These are phyloP conservation scores for Phyllostomus discolor DNA, from an alignment of 2,113 vertebrate genomes.

Conservation along the genomic window DNA sequence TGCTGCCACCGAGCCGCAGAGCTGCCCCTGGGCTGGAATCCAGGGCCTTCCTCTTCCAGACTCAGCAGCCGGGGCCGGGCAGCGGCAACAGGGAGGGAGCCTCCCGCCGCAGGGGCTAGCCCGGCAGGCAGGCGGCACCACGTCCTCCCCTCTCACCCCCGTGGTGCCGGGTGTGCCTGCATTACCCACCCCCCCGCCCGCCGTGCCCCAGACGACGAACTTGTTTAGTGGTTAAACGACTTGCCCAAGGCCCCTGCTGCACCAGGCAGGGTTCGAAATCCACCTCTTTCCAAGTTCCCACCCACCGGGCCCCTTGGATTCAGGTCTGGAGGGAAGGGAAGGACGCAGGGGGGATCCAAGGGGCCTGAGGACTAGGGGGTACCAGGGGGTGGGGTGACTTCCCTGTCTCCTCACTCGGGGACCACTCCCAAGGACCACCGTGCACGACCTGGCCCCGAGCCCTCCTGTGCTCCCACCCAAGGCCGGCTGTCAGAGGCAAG, in stretches of 20 bases:
- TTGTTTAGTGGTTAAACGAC: background rate
- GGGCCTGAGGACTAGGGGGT: background rate
- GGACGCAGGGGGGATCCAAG: background rate
- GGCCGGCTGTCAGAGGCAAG: background rate
- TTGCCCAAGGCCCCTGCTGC: background rate
- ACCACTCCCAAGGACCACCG: background rate
- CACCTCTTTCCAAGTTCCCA: background rate
- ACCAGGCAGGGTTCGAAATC: background rate
- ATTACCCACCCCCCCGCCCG: too few species aligned
- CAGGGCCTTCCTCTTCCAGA: background rate
- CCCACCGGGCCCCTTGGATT: background rate
- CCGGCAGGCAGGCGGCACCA: background rate
- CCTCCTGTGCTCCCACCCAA: background rate
- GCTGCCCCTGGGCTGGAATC: background rate
- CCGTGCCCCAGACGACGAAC: background rate
- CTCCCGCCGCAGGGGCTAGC: background rate
- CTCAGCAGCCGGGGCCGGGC: background rate
- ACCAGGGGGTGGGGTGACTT: background rate
- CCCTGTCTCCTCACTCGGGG: background rate
- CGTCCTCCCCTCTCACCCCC: background rate
- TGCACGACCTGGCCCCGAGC: background rate
- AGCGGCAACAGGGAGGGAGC: fast-evolving
- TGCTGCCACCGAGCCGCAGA: background rate
- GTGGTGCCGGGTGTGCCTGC: background rate
- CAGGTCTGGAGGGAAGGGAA: background rate